These are phyloP conservation scores for Oedothorax gibbosus DNA, from an alignment of 1,140 invertebrate species.

Conservation along the genomic window DNA sequence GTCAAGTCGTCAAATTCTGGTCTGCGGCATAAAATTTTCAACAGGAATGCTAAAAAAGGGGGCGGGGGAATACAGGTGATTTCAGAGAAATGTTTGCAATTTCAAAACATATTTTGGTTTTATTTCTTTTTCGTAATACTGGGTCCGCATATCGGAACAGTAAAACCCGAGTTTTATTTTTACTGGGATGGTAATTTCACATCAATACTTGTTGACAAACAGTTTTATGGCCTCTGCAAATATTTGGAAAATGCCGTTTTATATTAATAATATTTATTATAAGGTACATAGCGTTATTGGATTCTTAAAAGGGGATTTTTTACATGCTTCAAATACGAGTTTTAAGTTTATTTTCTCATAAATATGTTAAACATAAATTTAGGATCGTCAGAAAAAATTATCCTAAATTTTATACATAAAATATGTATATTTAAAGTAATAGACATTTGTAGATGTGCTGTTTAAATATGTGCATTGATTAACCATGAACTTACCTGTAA, in stretches of 20 bases:
- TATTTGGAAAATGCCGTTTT: not conserved
- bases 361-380: too few species aligned
- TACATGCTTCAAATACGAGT: too few species aligned
- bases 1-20: constrained; percentile 51
- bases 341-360: too few species aligned
- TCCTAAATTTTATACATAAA: too few species aligned
- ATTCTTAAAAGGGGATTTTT: too few species aligned
- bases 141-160: constrained; percentile 1
- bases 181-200: constrained; percentile 40
- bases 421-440: too few species aligned
- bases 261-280: too few species aligned
- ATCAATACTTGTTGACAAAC: constrained; percentile 35
- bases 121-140: constrained; percentile 27
- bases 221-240: constrained; percentile 33
- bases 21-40: constrained; percentile 54
- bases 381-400: too few species aligned
- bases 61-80: not conserved
- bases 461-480: too few species aligned
- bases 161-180: constrained; percentile 47
- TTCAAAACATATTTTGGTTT: constrained; percentile 45
- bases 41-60: constrained; percentile 22
- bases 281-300: too few species aligned
- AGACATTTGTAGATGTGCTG: too few species aligned
- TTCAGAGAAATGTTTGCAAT: constrained; percentile 52
- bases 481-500: too few species aligned